Base-by-base conservation (phyloP, 2,113 vertebrate genomes). In the Ellobius talpinus region DNA sequence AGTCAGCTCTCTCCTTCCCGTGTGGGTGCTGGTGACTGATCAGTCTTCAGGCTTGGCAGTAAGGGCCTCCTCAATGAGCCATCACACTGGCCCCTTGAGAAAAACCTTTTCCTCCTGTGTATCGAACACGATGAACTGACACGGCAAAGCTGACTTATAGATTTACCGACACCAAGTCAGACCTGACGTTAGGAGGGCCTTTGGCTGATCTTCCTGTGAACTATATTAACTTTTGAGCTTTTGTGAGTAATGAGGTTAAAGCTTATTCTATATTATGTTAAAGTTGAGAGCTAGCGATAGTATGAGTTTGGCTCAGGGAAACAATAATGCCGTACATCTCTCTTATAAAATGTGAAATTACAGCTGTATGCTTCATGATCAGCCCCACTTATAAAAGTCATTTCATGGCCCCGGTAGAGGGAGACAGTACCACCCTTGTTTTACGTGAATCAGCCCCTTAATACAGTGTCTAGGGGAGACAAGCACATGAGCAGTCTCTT, bases 251-350 rank as follows among this genome's bases (percentile, higher is more conserved):
- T 63, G 77, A 91, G 11, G 61, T 58, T 92, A 76, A 88, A 74
- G 17, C 13, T 76, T 96, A 16, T 89, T 92, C 85, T 65, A 42
- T 66, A 3, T 45, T 8, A n/a, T 76, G 1, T 24, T 72, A 74
- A 87, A 90, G 91, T 70, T 91, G 89, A 16, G 52, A 82, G 31
- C 21, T 73, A 90, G 36, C 78, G n/a, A 11, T 94, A 89, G 74
- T 72, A 10, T 89, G 79, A 79, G 61, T 72, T 45, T 94, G 66
- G 68, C 63, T 96, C 72, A 73, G 0, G 52, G 90, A 89, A 95
- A 96, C n/a, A 95, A 42, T 96, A 61, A 13, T 13, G 13, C 13
- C 3, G 0, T 3, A 1, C 66, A 65, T 89, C 63, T 55, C 55
- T 87, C 93, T 89, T 78, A 78, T 5, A 42, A 90, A 61, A 8